Base-by-base conservation (phyloP, 2,113 vertebrate species). In the Lontra canadensis region DNA sequence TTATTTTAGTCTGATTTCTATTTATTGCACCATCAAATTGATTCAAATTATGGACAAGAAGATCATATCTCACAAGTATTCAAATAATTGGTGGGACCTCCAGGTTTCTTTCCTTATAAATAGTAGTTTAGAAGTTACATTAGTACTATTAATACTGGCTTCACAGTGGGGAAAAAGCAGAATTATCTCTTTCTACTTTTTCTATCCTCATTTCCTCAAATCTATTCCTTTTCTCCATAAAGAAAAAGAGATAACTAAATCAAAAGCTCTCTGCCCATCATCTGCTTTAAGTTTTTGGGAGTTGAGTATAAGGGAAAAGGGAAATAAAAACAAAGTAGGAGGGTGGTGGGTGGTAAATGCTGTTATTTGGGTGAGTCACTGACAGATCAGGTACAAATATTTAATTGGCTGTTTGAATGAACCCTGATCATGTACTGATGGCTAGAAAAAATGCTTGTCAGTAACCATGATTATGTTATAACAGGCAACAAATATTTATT, bases 221-320 rank as follows among this genome's bases (percentile, higher is more conserved):
- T 85, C 65, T 3, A 39, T 90, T 80, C 55, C n/a, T 25, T 86
- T 10, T 95, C n/a, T 14, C 15, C 15, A 36, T 88, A n/a, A 87
- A 44, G 73, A 87, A 95, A 92, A 81, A n/a, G 18, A 67, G 21
- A 92, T 49, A 83, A 79, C 73, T 89, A 87, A 91, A 78, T 42
- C 82, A 49, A 44, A 80, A 86, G 49, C 31, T 18, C 17, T 63
- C 15, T 42, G 15, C 26, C 21, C 9, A 67, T 87, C 20, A 39
- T 90, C 20, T 73, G 4, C 25, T 69, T 79, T 79, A 67, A 67
- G 39, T 13, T 23, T 95, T 81, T 88, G 11, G 21, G 90, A 71
- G 11, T 49, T 80, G 71, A 85, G 42, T 49, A 65, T 11, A 90
- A 93, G 47, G 36, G 61, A 88, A 9, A 82, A 80, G 55, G 63